Conservation (phyloP, 2,797 vertebrate genomes). For the Acridotheres tristis region DNA sequence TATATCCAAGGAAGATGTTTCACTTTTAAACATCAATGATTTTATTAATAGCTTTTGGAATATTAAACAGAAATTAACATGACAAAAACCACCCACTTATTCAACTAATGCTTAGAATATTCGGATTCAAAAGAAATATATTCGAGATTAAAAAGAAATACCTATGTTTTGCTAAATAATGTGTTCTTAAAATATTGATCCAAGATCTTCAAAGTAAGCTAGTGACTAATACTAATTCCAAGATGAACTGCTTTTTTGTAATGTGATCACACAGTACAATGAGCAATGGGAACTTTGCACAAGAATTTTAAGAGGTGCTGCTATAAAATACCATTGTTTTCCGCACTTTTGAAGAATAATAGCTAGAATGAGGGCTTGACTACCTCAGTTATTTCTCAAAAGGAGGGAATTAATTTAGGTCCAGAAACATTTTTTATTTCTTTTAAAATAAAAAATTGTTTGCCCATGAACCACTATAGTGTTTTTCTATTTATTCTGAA, state of each 20-base stretch:
- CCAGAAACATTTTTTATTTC: neutral
- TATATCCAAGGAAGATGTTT: neutral
- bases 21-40: neutral
- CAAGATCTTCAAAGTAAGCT: neutral
- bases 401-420: neutral
- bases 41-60: slow-evolving; percentile 8
- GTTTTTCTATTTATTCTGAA: neutral
- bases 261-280: neutral
- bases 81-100: neutral
- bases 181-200: neutral
- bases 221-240: neutral
- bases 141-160: neutral
- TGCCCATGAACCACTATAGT: neutral
- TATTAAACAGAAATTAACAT: neutral
- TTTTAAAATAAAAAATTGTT: neutral
- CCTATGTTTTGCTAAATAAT: neutral
- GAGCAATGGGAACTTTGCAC: neutral
- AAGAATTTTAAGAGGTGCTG: neutral
- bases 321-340: neutral
- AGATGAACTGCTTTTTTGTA: neutral
- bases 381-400: neutral
- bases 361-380: neutral
- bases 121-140: neutral
- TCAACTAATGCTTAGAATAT: neutral
- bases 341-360: neutral